A percentile compares a stretch with the other conserved stretches of the same genome.
Evolutionary conservation across 2,888 invertebrate species (phyloP).

Genomic region (Tineola bisselliella): DNA sequence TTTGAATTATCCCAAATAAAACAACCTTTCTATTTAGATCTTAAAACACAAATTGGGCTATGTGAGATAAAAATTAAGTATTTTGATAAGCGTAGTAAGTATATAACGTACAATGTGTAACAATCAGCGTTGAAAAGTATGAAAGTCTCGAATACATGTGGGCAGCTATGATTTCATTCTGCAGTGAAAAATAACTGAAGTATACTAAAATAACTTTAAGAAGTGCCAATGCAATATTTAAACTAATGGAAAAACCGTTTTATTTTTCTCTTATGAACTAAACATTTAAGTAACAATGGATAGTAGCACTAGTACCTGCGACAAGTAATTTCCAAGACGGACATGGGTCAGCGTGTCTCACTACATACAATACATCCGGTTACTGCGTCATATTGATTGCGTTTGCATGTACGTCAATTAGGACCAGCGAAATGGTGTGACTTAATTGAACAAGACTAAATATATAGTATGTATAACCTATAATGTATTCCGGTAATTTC

Average conservation of each 20-base stretch:
- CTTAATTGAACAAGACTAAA: slow-evolving; percentile 47
- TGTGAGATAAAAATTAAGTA: too few relatives aligned
- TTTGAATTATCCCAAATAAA: slow-evolving; percentile 61
- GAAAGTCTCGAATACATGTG: too few relatives aligned
- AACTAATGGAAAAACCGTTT: background rate
- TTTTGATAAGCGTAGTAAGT: too few relatives aligned
- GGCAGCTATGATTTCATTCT: too few relatives aligned
- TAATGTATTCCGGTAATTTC: background rate
- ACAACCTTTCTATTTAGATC: slow-evolving; percentile 28
- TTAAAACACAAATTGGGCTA: background rate
- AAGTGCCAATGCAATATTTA: background rate
- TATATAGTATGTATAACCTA: background rate
- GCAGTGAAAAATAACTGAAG: too few relatives aligned
- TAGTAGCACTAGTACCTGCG: background rate
- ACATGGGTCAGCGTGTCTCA: slow-evolving; percentile 23
- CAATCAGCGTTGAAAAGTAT: too few relatives aligned
- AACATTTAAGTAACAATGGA: background rate
- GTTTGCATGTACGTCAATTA: slow-evolving; percentile 66
- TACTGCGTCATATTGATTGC: slow-evolving; percentile 58
- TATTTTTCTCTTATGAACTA: background rate
- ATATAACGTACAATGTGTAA: too few relatives aligned
- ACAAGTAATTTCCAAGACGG: slow-evolving; percentile 13
- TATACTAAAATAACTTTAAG: too few relatives aligned
- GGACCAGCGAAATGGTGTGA: slow-evolving; percentile 56
- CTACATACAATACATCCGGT: slow-evolving; percentile 41